Evolutionary conservation across 2,888 invertebrate genomes (phyloP), one percentile per base, ranked within the genome.

Genomic region (Meloe dianella): DNA sequence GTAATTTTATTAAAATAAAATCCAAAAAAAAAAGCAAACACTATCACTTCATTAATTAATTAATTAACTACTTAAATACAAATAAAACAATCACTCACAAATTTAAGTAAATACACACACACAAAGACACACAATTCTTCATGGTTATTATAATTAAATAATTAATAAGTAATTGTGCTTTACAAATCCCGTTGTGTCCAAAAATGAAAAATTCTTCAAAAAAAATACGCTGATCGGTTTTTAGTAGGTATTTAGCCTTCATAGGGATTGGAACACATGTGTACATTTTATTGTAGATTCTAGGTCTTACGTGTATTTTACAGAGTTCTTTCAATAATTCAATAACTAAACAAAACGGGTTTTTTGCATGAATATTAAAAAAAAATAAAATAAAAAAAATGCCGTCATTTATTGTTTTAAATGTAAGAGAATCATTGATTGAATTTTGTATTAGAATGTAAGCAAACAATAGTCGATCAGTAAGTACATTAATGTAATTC

Each of bases 221-320:
- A 22, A 22, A 51, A 51, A 20, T 17, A 62, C 68, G 70, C 69
- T 72, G 69, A 68, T 66, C 69, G 72, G 68, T 72, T 69, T 60
- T 65, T 69, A 69, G 69, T 66, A 67, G 66, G 67, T 68, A 41
- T 35, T 35, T 41, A 71, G 71, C 67, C 67, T 71, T 71, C 69
- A 71, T 72, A 72, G 72, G 10, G 22, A 71, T 69, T 72, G 71
- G 71, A 71, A 71, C 71, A 71, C 65, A 65, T 75, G 72, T 75
- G 72, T 75, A 74, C 69, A 74, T 71, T 73, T 75, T 71, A 72
- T 70, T 70, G 73, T 74, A 75, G 75, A 68, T 72, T 70, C 17
- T 72, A 72, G 74, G 75, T 72, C 74, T 74, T 75, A 73, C 67
- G 63, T 71, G 63, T 71, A 68, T 69, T 22, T 4, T 51, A 20